phyloP scores from a whole-genome alignment of 2,797 vertebrate species.

The Uromys caudimaculatus region DNA sequence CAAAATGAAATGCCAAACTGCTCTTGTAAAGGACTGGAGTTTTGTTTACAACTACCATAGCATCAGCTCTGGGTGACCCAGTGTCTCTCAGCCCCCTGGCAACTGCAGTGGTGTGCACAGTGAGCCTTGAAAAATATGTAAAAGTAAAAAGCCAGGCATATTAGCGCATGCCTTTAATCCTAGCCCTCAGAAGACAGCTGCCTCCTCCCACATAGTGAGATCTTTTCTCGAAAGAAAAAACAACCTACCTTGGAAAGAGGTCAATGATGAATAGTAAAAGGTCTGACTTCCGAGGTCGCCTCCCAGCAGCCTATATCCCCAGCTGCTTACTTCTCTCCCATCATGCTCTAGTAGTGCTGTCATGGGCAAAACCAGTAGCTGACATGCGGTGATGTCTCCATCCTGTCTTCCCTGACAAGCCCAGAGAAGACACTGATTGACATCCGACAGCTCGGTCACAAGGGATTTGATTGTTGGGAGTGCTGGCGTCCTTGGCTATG shows the following conservation, averaged over 20 bases:
- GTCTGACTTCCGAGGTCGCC: not conserved
- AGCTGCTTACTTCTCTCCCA: not conserved
- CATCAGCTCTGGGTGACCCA: not conserved
- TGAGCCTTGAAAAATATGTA: not conserved
- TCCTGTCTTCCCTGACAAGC: not conserved
- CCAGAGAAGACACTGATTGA: not conserved
- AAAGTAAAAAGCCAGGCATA: not conserved
- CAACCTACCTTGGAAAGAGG: not conserved
- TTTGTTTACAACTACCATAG: not conserved
- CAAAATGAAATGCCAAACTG: not conserved
- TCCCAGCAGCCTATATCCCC: not conserved
- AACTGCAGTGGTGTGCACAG: not conserved
- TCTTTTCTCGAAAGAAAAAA: not conserved
- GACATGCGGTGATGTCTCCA: not conserved
- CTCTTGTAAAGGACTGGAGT: not conserved
- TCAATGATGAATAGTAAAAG: conserved; percentile 39
- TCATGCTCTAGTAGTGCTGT: not conserved
- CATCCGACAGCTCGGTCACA: not conserved
- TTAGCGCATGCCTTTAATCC: not conserved
- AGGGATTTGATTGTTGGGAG: conserved; percentile 50
- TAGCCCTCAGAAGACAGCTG: not conserved
- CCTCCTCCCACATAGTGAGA: not conserved
- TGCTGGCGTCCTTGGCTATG: not conserved
- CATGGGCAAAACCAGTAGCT: not conserved
- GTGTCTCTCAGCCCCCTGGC: not conserved